phyloP scores from a whole-genome alignment of 2,113 vertebrate species.

The Pachycephala philippinensis region DNA sequence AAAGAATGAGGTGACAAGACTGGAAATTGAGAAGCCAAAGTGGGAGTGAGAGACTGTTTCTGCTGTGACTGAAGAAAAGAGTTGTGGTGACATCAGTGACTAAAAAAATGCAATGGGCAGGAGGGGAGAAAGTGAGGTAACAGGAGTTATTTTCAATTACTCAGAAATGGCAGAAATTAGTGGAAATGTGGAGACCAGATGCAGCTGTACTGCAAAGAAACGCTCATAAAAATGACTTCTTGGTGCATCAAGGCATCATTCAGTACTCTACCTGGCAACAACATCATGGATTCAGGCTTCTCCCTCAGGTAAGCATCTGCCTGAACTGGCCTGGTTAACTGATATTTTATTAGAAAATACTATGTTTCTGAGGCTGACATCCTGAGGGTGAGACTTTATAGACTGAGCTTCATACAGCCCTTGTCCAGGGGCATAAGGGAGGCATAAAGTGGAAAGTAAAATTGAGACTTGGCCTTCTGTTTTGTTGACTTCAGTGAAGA shows the following conservation, averaged over 20 bases:
- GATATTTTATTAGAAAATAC: neutral
- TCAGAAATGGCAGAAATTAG: conserved; percentile 42
- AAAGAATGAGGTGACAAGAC: conserved; percentile 35
- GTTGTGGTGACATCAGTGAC: conserved; percentile 28
- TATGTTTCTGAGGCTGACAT: neutral
- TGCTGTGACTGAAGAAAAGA: conserved; percentile 20
- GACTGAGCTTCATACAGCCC: neutral
- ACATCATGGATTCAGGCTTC: neutral
- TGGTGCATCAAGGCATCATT: neutral
- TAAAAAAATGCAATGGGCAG: conserved; percentile 21
- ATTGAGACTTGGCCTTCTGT: neutral
- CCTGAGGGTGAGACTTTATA: neutral
- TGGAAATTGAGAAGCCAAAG: conserved; percentile 11
- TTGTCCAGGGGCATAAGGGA: neutral
- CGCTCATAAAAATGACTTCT: neutral
- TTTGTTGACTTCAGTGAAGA: neutral
- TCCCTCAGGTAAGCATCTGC: neutral
- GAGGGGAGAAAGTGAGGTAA: conserved; percentile 57
- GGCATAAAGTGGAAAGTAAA: neutral
- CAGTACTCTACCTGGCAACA: conserved; percentile 10
- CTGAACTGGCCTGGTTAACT: neutral
- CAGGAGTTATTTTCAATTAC: conserved; percentile 58
- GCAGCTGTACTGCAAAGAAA: conserved; percentile 37
- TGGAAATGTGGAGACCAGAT: conserved; percentile 61
- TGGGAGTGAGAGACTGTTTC: neutral